Evolutionary conservation across 1,140 invertebrate genomes (phyloP).

Genomic region (Neotoxoptera formosana): DNA sequence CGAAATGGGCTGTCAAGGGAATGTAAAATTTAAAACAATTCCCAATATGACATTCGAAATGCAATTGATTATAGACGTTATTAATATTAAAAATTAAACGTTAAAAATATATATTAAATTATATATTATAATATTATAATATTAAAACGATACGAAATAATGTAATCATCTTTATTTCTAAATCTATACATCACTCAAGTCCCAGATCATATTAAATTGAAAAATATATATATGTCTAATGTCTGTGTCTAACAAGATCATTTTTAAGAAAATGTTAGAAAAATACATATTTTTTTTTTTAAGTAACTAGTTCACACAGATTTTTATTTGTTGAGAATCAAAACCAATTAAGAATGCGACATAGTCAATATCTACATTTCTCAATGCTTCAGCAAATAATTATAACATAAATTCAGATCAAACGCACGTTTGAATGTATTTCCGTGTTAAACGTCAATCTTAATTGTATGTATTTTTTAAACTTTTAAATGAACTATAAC

Average conservation of each 20-base stretch:
- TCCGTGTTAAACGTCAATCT: neutral
- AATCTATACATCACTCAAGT: neutral
- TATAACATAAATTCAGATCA: no score
- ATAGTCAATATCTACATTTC: no score
- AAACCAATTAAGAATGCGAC: neutral
- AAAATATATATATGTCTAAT: no score
- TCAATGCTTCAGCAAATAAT: no score
- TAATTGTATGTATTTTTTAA: neutral
- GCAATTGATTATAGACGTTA: neutral
- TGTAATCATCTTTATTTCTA: neutral
- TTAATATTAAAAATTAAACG: neutral
- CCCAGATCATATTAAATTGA: neutral
- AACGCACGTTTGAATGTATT: neutral
- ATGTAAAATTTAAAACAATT: neutral
- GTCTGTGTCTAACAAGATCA: no score
- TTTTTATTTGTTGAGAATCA: neutral
- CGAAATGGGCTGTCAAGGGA: neutral
- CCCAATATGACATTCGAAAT: neutral
- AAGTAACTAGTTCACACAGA: no score
- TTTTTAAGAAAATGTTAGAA: no score
- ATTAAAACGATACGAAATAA: neutral
- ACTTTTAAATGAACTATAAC: neutral
- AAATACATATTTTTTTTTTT: no score
- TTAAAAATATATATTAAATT: no score
- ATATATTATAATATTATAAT: no score